phyloP scores from a whole-genome alignment of 2,888 invertebrate genomes.

The Metallyticus violacea region DNA sequence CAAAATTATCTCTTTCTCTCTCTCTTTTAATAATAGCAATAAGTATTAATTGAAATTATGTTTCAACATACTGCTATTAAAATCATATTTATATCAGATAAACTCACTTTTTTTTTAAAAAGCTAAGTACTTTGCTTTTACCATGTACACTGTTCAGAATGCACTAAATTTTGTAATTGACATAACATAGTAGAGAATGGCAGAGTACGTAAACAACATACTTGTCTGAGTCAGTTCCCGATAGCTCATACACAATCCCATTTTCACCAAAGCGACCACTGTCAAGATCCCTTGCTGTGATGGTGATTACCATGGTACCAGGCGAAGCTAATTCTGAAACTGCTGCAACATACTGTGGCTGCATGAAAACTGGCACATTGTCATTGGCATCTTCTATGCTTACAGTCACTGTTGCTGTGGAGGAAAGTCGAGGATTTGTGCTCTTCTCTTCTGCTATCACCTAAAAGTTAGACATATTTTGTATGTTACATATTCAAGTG shows the following conservation, averaged over 20 bases:
- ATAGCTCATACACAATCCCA: slow-evolving; percentile 79
- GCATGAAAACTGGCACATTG: slow-evolving; percentile 77
- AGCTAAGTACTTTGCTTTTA: too few species aligned
- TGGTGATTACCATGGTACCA: slow-evolving; percentile 68
- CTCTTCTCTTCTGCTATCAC: slow-evolving; percentile 24
- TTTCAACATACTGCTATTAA: too few species aligned
- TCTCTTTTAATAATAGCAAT: too few species aligned
- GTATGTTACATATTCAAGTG: background rate
- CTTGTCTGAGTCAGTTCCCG: slow-evolving; percentile 78
- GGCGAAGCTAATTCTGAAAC: slow-evolving; percentile 69
- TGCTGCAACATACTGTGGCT: slow-evolving; percentile 67
- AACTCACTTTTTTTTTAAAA: too few species aligned
- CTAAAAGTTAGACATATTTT: background rate
- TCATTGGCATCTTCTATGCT: slow-evolving; percentile 80
- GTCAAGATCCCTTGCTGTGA: slow-evolving; percentile 81
- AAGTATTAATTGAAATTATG: too few species aligned
- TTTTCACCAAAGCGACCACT: slow-evolving; percentile 77
- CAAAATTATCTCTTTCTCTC: too few species aligned
- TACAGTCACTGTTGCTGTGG: slow-evolving; percentile 80
- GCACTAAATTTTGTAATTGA: too few species aligned
- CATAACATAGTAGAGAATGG: too few species aligned
- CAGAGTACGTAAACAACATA: slow-evolving; percentile 33
- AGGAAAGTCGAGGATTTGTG: slow-evolving; percentile 48
- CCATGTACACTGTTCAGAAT: too few species aligned
- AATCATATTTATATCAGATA: too few species aligned